Base-by-base conservation (phyloP, 2,888 invertebrate genomes). In the Plagiodera versicolora region DNA sequence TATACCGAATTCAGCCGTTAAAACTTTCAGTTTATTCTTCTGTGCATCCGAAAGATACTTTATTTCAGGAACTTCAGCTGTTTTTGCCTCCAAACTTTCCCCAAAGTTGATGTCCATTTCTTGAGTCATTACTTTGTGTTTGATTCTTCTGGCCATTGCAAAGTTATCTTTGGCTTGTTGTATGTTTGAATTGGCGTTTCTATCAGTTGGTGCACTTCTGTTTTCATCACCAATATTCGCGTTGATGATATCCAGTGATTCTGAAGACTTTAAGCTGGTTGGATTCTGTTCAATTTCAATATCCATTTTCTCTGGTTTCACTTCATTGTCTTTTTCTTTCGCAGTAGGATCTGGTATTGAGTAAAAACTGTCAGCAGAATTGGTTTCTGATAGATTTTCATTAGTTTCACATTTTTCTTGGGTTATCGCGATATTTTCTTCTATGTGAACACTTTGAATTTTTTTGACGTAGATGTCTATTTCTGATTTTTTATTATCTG, bases 1-100 rank as follows among this genome's bases (percentile, higher is more conserved):
- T 1, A 84, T 75, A 55, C 84, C 85, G 65, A 84, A 88, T 73
- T 89, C 88, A 0, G 86, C 83, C 2, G 84, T 82, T 58, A 89
- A 74, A 1, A 89, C 82, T 75, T 83, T 87, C 17, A 85, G 72
- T 74, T 85, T 87, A 70, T 89, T 89, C 52, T 81, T 76, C 64
- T 87, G 78, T 0, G 87, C 87, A 58, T 86, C 85, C 11, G 83
- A 86, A 59, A 87, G 82, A 1, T 84, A 84, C 1, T 32, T 72
- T 69, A 52, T 72, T 72, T 3, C 68, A 56, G 0, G 74, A 59
- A 52, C 72, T 72, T 46, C 35, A 32, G 49, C 10, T 45, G 54
- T 53, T 16, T 16, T 49, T 1, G 81, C 81, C 57, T 47, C 80
- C 80, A 10, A 79, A 65, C 1, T 75, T 66, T 1, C 79, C 14